Conservation (phyloP, 2,888 invertebrate species). For the Microdon myrmicae region DNA sequence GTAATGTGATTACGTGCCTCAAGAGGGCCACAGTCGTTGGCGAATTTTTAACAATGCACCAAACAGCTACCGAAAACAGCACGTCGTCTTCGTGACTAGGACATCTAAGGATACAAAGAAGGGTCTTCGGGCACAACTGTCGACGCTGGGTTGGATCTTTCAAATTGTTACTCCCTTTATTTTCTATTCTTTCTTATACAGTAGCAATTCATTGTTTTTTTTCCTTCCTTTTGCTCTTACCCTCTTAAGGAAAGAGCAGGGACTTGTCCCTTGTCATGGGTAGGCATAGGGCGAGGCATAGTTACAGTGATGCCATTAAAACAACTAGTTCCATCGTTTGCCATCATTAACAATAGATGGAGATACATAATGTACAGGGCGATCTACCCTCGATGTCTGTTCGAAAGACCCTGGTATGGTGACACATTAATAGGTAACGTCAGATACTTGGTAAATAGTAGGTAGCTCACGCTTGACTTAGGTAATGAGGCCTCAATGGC, state of each 20-base stretch:
- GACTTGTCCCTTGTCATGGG: conserved; percentile 41
- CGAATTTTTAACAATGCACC: conserved; percentile 37
- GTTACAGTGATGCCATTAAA: no score
- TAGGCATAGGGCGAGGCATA: no score
- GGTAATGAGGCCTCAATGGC: conserved; percentile 27
- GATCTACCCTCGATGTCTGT: conserved; percentile 20
- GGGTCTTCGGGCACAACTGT: conserved; percentile 40
- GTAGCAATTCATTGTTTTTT: conserved; percentile 31
- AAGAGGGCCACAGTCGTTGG: conserved; percentile 29
- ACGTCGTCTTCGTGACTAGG: conserved; percentile 26
- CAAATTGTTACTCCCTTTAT: conserved; percentile 40
- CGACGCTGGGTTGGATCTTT: conserved; percentile 30
- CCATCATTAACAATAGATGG: no score
- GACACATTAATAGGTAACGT: not conserved
- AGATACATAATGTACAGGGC: no score
- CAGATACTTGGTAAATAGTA: conserved; percentile 25
- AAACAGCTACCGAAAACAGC: conserved; percentile 10
- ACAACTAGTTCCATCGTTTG: no score
- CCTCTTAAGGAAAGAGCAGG: conserved; percentile 39
- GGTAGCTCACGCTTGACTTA: conserved; percentile 21
- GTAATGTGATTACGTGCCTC: conserved; percentile 48
- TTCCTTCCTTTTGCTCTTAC: conserved; percentile 12
- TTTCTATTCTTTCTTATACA: not conserved
- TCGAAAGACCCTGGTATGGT: not conserved
- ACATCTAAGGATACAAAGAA: conserved; percentile 20